These are phyloP conservation scores for Ctenopoma multispine DNA, from an alignment of 2,797 vertebrate species.

Conservation along the genomic window DNA sequence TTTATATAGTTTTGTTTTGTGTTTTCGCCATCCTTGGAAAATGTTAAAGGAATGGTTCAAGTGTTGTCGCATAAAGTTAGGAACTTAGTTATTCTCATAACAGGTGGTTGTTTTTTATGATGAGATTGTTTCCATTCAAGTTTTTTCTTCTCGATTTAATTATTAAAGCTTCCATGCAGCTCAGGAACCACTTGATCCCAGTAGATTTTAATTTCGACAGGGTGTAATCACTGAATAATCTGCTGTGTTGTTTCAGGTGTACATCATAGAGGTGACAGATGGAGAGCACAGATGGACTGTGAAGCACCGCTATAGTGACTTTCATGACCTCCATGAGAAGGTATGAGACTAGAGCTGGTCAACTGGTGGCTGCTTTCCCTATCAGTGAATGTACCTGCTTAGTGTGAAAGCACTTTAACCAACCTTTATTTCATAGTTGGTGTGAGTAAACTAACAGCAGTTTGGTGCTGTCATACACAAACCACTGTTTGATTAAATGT, in stretches of 20 bases:
- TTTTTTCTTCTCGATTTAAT: too few relatives aligned
- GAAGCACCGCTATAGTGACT: conserved; percentile 98
- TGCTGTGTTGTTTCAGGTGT: conserved; percentile 87
- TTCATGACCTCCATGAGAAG: conserved; percentile 96
- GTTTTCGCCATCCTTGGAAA: too few relatives aligned
- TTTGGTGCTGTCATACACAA: neutral
- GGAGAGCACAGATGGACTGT: conserved; percentile 92
- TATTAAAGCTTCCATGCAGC: too few relatives aligned
- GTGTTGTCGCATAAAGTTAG: too few relatives aligned
- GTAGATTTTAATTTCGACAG: neutral
- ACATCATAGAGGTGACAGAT: conserved; percentile 92
- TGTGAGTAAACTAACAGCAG: neutral
- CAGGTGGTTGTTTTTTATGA: neutral
- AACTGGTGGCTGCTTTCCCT: neutral
- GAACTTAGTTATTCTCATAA: too few relatives aligned
- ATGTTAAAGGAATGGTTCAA: too few relatives aligned
- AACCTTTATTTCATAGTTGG: too few relatives aligned
- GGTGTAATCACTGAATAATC: neutral
- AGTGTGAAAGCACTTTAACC: neutral
- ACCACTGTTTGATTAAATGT: neutral
- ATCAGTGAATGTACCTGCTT: neutral
- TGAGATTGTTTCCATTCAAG: neutral
- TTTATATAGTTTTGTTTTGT: too few relatives aligned
- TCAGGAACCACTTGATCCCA: neutral
- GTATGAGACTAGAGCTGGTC: conserved; percentile 70